These are phyloP conservation scores for Nysson spinosus DNA, from an alignment of 2,888 invertebrate species.

Conservation along the genomic window DNA sequence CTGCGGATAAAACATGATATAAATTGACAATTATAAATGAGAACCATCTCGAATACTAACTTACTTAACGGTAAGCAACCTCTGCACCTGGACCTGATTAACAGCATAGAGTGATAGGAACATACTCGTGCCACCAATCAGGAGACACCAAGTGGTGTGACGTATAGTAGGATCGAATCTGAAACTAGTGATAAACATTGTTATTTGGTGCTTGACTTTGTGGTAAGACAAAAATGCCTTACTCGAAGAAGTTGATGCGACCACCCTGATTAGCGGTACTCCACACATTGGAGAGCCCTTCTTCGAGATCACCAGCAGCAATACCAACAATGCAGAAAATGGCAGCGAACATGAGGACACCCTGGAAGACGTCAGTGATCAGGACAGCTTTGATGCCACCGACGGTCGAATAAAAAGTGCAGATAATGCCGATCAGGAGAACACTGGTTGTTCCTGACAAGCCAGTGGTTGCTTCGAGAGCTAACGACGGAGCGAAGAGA, in stretches of 20 bases:
- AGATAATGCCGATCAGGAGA: conserved; percentile 81
- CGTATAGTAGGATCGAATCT: conserved; percentile 88
- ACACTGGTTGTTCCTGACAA: conserved; percentile 77
- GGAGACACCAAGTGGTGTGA: conserved; percentile 88
- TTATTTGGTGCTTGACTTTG: too few species aligned
- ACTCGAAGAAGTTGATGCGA: conserved; percentile 85
- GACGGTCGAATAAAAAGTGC: conserved; percentile 91
- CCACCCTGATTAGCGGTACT: conserved; percentile 83
- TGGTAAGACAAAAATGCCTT: too few species aligned
- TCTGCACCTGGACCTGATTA: conserved; percentile 91
- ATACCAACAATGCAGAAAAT: conserved; percentile 87
- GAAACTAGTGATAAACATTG: conserved; percentile 82
- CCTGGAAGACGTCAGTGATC: conserved; percentile 91
- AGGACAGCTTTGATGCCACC: conserved; percentile 96
- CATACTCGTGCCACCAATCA: conserved; percentile 86
- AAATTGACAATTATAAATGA: not conserved
- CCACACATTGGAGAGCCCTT: conserved; percentile 85
- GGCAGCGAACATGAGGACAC: conserved; percentile 89
- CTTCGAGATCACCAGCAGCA: conserved; percentile 82
- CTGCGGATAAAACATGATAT: too few species aligned
- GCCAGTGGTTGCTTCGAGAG: conserved; percentile 80
- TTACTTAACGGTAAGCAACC: conserved; percentile 85
- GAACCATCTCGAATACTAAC: conserved; percentile 25
- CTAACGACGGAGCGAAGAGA: conserved; percentile 82
- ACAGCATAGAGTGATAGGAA: conserved; percentile 90